These are phyloP conservation scores for Phacellophora camtschatica DNA, from an alignment of 30 jellyfish, hydroid and myxozoan species.

Conservation along the genomic window DNA sequence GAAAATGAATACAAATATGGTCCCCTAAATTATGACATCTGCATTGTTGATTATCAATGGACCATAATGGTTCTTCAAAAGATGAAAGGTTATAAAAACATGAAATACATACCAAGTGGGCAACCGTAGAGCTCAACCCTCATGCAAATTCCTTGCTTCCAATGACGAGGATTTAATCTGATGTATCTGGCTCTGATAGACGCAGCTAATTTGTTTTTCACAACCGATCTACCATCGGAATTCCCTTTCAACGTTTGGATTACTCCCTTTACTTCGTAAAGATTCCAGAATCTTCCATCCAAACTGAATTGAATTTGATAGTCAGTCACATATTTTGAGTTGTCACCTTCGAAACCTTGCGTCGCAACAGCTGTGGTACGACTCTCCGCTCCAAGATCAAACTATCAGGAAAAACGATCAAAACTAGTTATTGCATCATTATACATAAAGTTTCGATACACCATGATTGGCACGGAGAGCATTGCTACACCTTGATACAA, in stretches of 20 bases:
- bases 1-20: too few relatives aligned
- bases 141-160: constrained; percentile 90
- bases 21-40: too few relatives aligned
- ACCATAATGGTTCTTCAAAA: not conserved
- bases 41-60: not conserved
- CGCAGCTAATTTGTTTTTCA: constrained; percentile 23
- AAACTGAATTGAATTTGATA: constrained; percentile 78
- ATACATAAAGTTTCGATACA: too few relatives aligned
- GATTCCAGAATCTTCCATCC: constrained; percentile 84
- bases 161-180: constrained; percentile 85
- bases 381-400: constrained; percentile 54
- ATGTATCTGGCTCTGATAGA: constrained; percentile 81
- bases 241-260: constrained; percentile 70
- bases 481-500: too few relatives aligned
- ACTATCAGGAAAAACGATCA: too few relatives aligned
- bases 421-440: too few relatives aligned
- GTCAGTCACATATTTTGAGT: constrained; percentile 76
- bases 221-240: constrained; percentile 47
- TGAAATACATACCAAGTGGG: constrained; percentile 57
- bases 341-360: constrained; percentile 89
- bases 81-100: not conserved
- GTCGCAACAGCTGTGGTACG: constrained; percentile 89
- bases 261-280: constrained; percentile 50
- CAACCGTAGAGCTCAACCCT: constrained; percentile 94
- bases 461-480: too few relatives aligned